Conservation (phyloP, 2,888 invertebrate genomes). For the Nomada fabriciana region DNA sequence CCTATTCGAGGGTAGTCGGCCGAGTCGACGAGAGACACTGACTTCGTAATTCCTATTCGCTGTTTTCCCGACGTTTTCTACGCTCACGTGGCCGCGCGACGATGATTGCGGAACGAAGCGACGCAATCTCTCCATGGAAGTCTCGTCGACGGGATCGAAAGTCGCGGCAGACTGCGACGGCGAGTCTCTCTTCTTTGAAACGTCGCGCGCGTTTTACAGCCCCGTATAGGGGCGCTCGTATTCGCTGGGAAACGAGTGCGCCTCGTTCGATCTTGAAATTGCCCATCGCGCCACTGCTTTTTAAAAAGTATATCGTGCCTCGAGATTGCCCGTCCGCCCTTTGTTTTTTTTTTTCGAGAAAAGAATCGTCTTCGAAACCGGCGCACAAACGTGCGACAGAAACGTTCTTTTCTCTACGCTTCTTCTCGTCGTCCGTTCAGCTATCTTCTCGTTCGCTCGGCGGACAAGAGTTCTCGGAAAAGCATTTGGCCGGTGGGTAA, state of each 20-base stretch:
- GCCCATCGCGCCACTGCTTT: background rate
- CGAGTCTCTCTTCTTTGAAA: constrained; percentile 28
- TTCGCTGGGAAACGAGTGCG: background rate
- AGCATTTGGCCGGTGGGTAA: background rate
- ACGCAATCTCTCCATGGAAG: constrained; percentile 39
- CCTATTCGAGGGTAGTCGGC: constrained; percentile 66
- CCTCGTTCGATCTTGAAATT: constrained; percentile 18
- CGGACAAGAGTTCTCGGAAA: background rate
- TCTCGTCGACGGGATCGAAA: constrained; percentile 27
- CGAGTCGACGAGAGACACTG: constrained; percentile 61
- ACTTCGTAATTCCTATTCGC: constrained; percentile 54
- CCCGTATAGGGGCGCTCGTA: background rate
- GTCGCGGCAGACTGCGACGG: background rate
- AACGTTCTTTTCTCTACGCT: background rate
- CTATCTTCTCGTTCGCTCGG: background rate
- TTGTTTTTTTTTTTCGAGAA: background rate
- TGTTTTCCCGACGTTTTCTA: constrained; percentile 48
- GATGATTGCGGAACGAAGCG: constrained; percentile 45
- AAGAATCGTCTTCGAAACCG: background rate
- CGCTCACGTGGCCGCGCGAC: constrained; percentile 45
- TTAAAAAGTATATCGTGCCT: background rate
- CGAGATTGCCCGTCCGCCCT: background rate
- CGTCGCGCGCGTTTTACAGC: constrained; percentile 10
- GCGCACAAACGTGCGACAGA: background rate
- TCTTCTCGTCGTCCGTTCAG: background rate